phyloP scores from a whole-genome alignment of 2,113 vertebrate species.

The Thamnophis sirtalis region DNA sequence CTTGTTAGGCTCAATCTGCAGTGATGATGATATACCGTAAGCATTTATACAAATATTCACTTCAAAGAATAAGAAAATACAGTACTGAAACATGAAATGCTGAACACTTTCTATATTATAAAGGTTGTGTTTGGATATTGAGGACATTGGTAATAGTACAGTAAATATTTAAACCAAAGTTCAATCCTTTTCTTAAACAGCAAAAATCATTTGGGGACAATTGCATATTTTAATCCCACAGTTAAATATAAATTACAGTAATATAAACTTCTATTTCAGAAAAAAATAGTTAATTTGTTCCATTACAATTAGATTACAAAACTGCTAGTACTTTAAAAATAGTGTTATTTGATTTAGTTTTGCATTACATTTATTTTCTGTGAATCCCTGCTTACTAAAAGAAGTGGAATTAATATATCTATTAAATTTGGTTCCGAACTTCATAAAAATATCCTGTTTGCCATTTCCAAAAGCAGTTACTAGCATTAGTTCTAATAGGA shows the following conservation, averaged over 20 bases:
- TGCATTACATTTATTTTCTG: constrained; percentile 65
- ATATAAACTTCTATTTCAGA: constrained; percentile 45
- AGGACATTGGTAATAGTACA: constrained; percentile 6
- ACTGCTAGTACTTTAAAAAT: constrained; percentile 41
- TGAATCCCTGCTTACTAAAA: constrained; percentile 32
- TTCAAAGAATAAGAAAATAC: constrained; percentile 15
- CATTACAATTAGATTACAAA: constrained; percentile 35
- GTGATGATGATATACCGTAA: neutral
- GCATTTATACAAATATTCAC: constrained; percentile 37
- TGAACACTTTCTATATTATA: constrained; percentile 10
- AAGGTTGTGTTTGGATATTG: constrained; percentile 36
- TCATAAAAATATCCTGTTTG: neutral
- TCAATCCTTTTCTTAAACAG: constrained; percentile 13
- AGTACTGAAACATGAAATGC: constrained; percentile 26
- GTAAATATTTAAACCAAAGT: constrained; percentile 14
- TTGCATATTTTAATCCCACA: constrained; percentile 27
- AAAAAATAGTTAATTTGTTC: constrained; percentile 55
- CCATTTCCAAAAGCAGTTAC: constrained; percentile 25
- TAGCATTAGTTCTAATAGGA: constrained; percentile 21
- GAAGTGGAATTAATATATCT: constrained; percentile 25
- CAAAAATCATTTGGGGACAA: constrained; percentile 38
- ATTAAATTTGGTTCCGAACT: constrained; percentile 27
- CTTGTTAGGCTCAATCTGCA: constrained; percentile 30
- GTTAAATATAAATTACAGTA: constrained; percentile 23
- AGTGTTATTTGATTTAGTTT: constrained; percentile 40